Evolutionary conservation across 2,113 vertebrate species (phyloP).

Genomic region (Isichthys henryi): DNA sequence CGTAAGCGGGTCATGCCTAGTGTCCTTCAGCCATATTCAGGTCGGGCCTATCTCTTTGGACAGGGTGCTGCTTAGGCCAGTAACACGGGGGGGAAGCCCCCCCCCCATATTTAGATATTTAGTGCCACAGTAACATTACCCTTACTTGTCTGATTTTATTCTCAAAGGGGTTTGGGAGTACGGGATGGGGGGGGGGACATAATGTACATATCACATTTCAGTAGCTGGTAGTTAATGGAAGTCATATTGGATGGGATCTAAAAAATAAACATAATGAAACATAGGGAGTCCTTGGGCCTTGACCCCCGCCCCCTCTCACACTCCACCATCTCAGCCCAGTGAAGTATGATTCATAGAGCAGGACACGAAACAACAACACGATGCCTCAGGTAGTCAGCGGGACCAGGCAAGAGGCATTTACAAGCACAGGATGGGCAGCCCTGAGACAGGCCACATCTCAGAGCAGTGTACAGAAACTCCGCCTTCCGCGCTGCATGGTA

Average conservation of each 20-base stretch:
- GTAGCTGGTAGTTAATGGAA: constrained; percentile 24
- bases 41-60: constrained; percentile 77
- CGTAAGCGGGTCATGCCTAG: constrained; percentile 93
- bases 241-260: background rate
- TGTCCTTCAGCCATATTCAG: constrained; percentile 98
- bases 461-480: background rate
- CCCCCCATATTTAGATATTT: constrained; percentile 47
- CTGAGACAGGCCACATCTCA: background rate
- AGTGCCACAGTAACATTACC: constrained; percentile 41
- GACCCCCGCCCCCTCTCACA: background rate
- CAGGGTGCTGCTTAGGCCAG: constrained; percentile 66
- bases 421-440: background rate
- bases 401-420: background rate
- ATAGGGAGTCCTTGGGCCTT: background rate
- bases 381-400: background rate
- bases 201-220: constrained; percentile 25
- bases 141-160: constrained; percentile 39
- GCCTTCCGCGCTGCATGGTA: background rate
- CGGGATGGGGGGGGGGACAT: background rate
- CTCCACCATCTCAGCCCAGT: background rate
- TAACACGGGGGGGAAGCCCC: background rate
- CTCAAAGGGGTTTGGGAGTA: background rate
- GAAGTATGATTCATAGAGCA: background rate
- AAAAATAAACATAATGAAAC: background rate
- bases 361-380: background rate